Evolutionary conservation across 1,140 invertebrate species (phyloP), one percentile per base, ranked within the genome.

Genomic region (Nebria ingens): DNA sequence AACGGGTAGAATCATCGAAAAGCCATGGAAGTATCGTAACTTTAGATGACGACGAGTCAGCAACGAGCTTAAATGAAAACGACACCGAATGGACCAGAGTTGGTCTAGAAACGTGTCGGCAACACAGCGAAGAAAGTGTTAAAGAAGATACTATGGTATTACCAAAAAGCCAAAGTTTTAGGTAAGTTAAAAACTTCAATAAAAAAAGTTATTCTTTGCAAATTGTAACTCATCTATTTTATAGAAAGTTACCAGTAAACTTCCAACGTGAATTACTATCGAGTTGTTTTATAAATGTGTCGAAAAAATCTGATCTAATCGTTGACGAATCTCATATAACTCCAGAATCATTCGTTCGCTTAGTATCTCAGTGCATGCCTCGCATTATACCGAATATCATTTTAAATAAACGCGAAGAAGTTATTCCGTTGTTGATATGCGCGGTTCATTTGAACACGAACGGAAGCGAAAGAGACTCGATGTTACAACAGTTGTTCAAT

Each of bases 401-500:
- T 17, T 65, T 84, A 17, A 82, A 84, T 51, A 86, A 84, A 67
- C 68, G 84, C 55, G 84, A 86, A 67, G 85, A 88, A 66, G 71
- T 85, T n/a, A 82, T 89, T 64, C 83, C 85, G 13, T 68, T 89
- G 49, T 73, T 89, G 42, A 67, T 89, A 21, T 79, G 76, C 55
- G 76, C 82, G 11, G 80, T 86, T 34, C 76, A 77, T 54, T 66
- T 87, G 9, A 82, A 87, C 65, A 72, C 76, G 12, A 76, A 80
- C 57, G 59, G 75, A 4, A 69, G 69, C 21, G 76, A 82, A 56
- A 73, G 84, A 57, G 86, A 88, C 61, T 79, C 78, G 58, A 68
- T 89, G 3, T 67, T 89, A 0, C 82, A 86, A 54, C 74, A 84
- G 45, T 65, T 89, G 1, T 87, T 90, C 59, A 88, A 87, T 70